Evolutionary conservation across 2,113 vertebrate genomes (phyloP).

Genomic region (Thomomys bottae): DNA sequence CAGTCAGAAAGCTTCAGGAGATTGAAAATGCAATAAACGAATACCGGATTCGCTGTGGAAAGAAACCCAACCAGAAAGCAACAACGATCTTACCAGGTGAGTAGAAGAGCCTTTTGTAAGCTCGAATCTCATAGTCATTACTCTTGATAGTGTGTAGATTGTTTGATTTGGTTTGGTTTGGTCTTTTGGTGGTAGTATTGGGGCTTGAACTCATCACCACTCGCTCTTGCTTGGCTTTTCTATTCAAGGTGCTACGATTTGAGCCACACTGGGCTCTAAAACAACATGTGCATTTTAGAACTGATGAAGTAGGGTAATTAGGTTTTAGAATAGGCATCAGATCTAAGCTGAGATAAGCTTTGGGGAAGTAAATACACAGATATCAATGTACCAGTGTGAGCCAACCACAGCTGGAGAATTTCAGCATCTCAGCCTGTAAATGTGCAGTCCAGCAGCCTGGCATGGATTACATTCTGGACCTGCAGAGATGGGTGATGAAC

Average conservation of each 20-base stretch:
- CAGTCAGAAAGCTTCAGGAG: slow-evolving; percentile 92
- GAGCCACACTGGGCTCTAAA: neutral
- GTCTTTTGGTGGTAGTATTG: no score
- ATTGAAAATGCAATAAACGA: slow-evolving; percentile 94
- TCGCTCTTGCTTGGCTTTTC: neutral
- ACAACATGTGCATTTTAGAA: slow-evolving; percentile 16
- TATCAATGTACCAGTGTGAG: slow-evolving; percentile 7
- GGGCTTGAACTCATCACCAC: neutral
- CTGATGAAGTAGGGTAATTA: neutral
- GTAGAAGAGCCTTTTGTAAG: neutral
- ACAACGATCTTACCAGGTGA: slow-evolving; percentile 90
- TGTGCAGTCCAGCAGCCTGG: neutral
- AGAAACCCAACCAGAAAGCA: slow-evolving; percentile 92
- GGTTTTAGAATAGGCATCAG: neutral
- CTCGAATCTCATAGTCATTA: accelerated
- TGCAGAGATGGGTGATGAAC: slow-evolving; percentile 30
- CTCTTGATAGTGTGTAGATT: neutral
- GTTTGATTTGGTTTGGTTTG: no score
- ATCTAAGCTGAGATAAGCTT: neutral
- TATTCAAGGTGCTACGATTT: no score
- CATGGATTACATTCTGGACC: slow-evolving; percentile 16
- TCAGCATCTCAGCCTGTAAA: slow-evolving; percentile 35
- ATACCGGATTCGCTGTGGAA: slow-evolving; percentile 91
- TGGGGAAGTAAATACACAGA: slow-evolving; percentile 2
- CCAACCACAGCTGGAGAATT: neutral